A percentile compares a stretch with the other conserved stretches of the same genome.
Conservation (phyloP, 2,113 vertebrate genomes). For the Sorex fumeus region DNA sequence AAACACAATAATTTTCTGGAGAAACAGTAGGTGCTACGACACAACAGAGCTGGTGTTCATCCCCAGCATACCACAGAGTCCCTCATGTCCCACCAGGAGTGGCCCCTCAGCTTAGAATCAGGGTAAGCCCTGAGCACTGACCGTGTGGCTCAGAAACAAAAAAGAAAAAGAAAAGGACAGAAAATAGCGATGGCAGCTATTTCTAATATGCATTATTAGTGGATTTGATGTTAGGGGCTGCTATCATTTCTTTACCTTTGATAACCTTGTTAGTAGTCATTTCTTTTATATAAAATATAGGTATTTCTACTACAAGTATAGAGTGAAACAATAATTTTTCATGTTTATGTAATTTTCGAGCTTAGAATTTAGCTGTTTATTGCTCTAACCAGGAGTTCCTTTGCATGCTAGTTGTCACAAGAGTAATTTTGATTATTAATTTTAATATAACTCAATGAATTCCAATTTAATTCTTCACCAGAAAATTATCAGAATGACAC, state of each 20-base stretch:
- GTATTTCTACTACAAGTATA: background rate
- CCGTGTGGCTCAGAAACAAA: no score
- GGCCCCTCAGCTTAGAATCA: no score
- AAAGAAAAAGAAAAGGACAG: background rate
- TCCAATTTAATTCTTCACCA: background rate
- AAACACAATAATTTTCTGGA: no score
- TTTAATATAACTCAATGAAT: background rate
- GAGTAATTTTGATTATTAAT: background rate
- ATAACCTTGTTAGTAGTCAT: background rate
- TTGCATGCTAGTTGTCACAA: background rate
- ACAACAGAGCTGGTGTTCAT: background rate
- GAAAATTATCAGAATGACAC: background rate
- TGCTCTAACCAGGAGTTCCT: background rate
- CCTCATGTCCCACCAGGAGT: no score
- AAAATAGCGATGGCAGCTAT: background rate
- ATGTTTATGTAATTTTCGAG: background rate
- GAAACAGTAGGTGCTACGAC: no score
- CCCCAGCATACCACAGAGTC: no score
- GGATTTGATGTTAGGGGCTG: background rate
- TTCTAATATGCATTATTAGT: background rate
- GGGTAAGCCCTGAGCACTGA: background rate
- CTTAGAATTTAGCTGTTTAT: background rate
- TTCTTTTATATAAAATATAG: background rate
- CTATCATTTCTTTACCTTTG: background rate
- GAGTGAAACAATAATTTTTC: slow-evolving; percentile 7